Percentiles rank a stretch among this genome's conserved stretches.
Conservation (phyloP, 2,797 vertebrate species). For the Liparis tanakae region DNA sequence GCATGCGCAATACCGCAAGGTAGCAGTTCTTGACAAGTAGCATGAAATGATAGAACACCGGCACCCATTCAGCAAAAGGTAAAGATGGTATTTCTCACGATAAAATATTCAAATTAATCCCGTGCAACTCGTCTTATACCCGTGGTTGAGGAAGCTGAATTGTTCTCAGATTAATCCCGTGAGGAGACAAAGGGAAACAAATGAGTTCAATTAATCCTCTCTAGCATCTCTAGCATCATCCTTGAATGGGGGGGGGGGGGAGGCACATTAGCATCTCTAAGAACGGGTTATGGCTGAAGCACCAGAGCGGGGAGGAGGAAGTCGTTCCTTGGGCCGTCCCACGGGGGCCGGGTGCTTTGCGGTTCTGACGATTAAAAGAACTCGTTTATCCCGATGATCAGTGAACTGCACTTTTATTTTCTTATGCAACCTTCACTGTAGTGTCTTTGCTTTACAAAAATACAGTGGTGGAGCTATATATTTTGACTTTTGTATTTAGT, state of each 20-base stretch:
- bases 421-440: conserved; percentile 22
- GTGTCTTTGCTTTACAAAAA: conserved; percentile 15
- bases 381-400: conserved; percentile 8
- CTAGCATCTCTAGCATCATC: conserved; percentile 2
- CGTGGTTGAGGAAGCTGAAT: background rate
- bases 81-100: background rate
- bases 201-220: conserved; percentile 28
- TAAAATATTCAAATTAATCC: background rate
- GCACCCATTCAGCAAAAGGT: conserved; percentile 1
- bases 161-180: conserved; percentile 5
- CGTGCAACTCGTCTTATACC: background rate
- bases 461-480: background rate
- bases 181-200: conserved; percentile 37
- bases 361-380: background rate
- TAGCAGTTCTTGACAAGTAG: too few species aligned
- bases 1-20: too few species aligned
- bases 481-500: too few species aligned
- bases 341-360: conserved; percentile 12
- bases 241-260: conserved; percentile 1
- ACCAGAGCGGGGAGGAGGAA: conserved; percentile 18
- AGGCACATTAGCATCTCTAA: background rate
- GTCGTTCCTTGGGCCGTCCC: background rate
- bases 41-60: too few species aligned
- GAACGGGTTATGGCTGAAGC: conserved; percentile 6
- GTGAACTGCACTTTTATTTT: conserved; percentile 29